Percentiles rank a stretch among this genome's conserved stretches.
phyloP scores from a whole-genome alignment of 37 sponge, comb jelly and placozoan species.

The Eunapius fragilis region DNA sequence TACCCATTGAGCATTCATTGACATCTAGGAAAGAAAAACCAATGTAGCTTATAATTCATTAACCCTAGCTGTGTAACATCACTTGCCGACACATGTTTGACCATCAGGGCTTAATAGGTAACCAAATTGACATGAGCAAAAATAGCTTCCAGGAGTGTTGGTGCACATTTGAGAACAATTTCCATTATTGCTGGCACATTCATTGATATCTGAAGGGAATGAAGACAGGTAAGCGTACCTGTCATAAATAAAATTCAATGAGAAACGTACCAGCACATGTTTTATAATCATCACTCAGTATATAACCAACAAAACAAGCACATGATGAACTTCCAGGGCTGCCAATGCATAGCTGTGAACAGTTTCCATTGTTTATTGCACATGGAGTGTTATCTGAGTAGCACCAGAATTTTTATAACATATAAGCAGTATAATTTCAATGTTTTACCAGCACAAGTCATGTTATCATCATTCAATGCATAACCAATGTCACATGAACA shows the following conservation, averaged over 20 bases:
- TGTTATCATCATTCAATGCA: neutral
- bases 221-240: too few species aligned
- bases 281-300: neutral
- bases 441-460: neutral
- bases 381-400: too few species aligned
- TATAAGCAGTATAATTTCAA: too few species aligned
- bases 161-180: slow-evolving; percentile 41
- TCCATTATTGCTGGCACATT: slow-evolving; percentile 35
- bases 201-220: neutral
- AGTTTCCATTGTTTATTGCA: neutral
- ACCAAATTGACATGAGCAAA: slow-evolving; percentile 8
- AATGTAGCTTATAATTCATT: too few species aligned
- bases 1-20: slow-evolving; percentile 21
- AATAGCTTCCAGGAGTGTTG: slow-evolving; percentile 11
- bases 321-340: neutral
- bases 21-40: slow-evolving; percentile 6
- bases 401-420: too few species aligned
- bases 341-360: neutral
- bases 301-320: neutral
- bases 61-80: too few species aligned
- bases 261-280: neutral
- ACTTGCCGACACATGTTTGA: too few species aligned
- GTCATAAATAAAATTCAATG: neutral
- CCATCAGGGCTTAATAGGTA: neutral
- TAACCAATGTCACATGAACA: neutral